Evolutionary conservation across 30 jellyfish, hydroid and myxozoan species (phyloP).

Genomic region (Aurelia coerulea): DNA sequence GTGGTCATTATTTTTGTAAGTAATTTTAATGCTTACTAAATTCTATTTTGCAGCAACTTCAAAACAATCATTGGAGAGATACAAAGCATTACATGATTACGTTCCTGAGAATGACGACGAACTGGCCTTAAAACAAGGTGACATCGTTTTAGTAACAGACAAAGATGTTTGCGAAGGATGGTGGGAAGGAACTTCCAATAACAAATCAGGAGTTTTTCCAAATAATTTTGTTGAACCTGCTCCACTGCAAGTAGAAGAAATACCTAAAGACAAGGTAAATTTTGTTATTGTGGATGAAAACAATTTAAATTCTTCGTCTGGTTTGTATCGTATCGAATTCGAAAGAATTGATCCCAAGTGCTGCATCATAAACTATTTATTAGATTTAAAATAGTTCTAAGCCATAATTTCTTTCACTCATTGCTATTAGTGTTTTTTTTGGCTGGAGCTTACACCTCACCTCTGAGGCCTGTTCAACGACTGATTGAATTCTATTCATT

Average conservation of each 20-base stretch:
- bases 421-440: no score
- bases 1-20: no score
- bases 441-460: no score
- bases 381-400: no score
- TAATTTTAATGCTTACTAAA: neutral
- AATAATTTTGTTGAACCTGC: conserved; percentile 85
- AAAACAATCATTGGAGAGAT: conserved; percentile 40
- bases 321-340: no score
- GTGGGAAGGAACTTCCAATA: conserved; percentile 94
- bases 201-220: conserved; percentile 92
- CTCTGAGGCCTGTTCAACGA: no score
- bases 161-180: conserved; percentile 90
- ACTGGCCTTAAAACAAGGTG: conserved; percentile 75
- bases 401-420: no score
- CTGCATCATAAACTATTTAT: no score
- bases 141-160: conserved; percentile 60
- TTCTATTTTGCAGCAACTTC: neutral
- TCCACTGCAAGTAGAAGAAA: conserved; percentile 9
- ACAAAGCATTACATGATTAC: conserved; percentile 63
- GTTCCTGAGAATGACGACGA: conserved; percentile 91
- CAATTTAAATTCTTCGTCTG: no score
- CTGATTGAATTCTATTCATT: no score
- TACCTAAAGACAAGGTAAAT: conserved; percentile 32
- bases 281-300: no score
- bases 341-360: no score